Conservation (phyloP, 2,888 invertebrate species). For the Drosophila hamatofila region DNA sequence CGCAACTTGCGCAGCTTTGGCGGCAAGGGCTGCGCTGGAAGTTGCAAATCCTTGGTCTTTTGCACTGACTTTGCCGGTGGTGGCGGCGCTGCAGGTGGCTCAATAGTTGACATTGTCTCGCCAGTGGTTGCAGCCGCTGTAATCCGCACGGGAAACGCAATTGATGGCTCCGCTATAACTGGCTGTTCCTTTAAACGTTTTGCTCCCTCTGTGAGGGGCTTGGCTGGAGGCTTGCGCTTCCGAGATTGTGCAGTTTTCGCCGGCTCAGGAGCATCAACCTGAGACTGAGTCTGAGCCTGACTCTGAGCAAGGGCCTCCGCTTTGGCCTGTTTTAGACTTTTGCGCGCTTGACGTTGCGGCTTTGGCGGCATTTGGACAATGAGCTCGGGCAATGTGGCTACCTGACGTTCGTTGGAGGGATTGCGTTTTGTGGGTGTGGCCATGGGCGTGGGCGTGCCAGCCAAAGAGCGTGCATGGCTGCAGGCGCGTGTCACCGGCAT, state of each 20-base stretch:
- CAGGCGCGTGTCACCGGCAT: slow-evolving; percentile 12
- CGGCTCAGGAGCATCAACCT: not conserved
- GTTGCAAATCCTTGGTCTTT: slow-evolving; percentile 1
- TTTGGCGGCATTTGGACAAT: slow-evolving; percentile 8
- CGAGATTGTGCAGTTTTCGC: slow-evolving; percentile 10
- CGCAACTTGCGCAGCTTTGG: slow-evolving; percentile 48
- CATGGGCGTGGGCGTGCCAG: not conserved
- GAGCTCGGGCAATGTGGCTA: not conserved
- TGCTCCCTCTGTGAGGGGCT: not conserved
- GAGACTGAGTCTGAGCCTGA: not conserved
- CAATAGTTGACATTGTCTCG: not conserved
- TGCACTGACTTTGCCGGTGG: not conserved
- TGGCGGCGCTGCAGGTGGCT: too few species aligned
- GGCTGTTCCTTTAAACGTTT: slow-evolving; percentile 31
- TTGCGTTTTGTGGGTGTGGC: not conserved
- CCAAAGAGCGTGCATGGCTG: not conserved
- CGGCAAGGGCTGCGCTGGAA: not conserved
- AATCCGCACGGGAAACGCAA: slow-evolving; percentile 53
- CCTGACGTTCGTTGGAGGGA: slow-evolving; percentile 5
- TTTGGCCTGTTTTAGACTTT: not conserved
- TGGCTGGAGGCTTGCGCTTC: slow-evolving; percentile 28
- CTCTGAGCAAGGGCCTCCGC: not conserved
- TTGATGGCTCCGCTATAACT: not conserved
- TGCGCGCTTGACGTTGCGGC: slow-evolving; percentile 27
- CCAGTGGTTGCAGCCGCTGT: slow-evolving; percentile 12